phyloP scores from a whole-genome alignment of 2,113 vertebrate species.

The Lipotes vexillifer region DNA sequence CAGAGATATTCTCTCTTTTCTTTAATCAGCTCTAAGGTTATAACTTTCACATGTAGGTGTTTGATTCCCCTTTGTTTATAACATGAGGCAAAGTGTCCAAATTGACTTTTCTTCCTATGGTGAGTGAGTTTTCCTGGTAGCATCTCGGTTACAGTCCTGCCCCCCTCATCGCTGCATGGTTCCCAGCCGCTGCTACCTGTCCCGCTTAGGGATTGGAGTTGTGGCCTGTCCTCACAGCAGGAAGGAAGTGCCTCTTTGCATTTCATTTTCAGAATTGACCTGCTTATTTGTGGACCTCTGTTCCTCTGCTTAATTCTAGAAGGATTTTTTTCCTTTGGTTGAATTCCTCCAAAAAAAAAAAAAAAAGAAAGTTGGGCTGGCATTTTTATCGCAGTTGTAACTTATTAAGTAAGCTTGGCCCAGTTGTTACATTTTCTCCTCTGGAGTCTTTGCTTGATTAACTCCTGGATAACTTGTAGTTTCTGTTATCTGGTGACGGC shows the following conservation, averaged over 20 bases:
- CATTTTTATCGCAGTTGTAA: neutral
- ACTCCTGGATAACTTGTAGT: neutral
- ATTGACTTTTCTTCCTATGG: neutral
- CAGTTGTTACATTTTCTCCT: neutral
- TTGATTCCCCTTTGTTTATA: neutral
- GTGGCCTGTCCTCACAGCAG: neutral
- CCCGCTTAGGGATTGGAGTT: neutral
- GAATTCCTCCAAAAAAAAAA: neutral
- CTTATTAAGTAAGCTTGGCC: neutral
- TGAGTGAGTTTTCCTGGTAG: neutral
- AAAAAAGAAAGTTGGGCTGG: neutral
- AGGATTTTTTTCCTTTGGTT: neutral
- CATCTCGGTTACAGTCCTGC: accelerated
- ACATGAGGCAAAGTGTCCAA: neutral
- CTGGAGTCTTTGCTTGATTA: neutral
- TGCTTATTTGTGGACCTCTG: neutral
- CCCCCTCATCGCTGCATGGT: neutral
- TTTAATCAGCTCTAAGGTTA: neutral
- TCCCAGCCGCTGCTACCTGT: accelerated
- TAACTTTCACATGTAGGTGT: neutral
- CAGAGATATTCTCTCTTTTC: neutral
- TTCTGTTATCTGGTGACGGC: neutral
- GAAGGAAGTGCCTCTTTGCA: neutral
- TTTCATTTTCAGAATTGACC: neutral
- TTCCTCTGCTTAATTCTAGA: neutral